Conservation (phyloP, 2,888 invertebrate species). For the Eristalinus aeneus region DNA sequence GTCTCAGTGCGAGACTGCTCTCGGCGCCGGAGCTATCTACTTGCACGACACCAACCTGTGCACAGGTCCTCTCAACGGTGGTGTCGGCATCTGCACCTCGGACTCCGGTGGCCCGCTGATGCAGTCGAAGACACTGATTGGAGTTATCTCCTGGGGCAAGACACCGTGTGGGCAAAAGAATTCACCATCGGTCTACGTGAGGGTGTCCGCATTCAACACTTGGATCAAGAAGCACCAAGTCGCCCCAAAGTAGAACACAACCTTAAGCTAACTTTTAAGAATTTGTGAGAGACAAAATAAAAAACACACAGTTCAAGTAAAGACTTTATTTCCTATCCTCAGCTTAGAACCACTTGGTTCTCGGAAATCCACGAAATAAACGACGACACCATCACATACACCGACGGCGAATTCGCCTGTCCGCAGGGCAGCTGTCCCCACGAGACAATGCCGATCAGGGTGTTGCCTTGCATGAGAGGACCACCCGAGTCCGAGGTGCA, state of each 20-base stretch:
- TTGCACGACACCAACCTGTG: conserved; percentile 79
- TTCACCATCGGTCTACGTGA: conserved; percentile 81
- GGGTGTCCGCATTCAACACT: conserved; percentile 81
- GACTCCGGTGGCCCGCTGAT: conserved; percentile 79
- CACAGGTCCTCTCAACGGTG: conserved; percentile 77
- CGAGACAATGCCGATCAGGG: conserved; percentile 81
- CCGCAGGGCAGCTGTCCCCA: conserved; percentile 82
- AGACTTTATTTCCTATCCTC: background rate
- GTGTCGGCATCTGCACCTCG: conserved; percentile 78
- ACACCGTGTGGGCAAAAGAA: conserved; percentile 80
- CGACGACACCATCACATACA: conserved; percentile 81
- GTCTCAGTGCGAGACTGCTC: conserved; percentile 76
- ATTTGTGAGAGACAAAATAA: background rate
- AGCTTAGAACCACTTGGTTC: conserved; percentile 71
- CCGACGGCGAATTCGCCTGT: conserved; percentile 79
- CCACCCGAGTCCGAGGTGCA: conserved; percentile 79
- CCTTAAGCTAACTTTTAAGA: background rate
- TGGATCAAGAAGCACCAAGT: conserved; percentile 75
- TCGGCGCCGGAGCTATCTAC: conserved; percentile 75
- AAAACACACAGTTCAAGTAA: background rate
- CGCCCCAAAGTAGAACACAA: background rate
- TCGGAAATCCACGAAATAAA: conserved; percentile 79
- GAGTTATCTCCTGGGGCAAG: conserved; percentile 82
- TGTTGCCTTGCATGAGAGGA: conserved; percentile 74
- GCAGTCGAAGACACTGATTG: conserved; percentile 77